Conservation (phyloP, 2,113 vertebrate species). For the Tauraco erythrolophus region DNA sequence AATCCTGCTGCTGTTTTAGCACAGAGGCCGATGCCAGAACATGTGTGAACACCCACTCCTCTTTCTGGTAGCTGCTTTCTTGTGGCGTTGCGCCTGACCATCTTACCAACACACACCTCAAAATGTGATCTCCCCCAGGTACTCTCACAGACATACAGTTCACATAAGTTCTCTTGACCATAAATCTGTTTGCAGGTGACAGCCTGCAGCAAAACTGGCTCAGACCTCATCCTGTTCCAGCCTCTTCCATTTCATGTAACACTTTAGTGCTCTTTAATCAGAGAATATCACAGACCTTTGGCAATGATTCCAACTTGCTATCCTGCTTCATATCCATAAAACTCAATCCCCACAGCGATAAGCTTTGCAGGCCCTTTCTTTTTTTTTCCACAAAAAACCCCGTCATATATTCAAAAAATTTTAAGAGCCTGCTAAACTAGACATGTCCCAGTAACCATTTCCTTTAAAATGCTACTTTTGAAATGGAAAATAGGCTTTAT, state of each 20-base stretch:
- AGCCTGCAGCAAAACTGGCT: not conserved
- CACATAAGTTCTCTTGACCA: not conserved
- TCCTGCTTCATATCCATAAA: not conserved
- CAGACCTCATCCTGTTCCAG: not conserved
- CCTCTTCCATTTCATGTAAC: not conserved
- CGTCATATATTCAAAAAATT: not conserved
- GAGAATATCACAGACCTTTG: not conserved
- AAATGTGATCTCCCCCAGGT: not conserved
- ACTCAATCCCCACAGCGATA: not conserved
- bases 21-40: not conserved
- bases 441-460: not conserved
- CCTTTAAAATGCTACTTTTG: not conserved
- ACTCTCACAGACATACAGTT: not conserved
- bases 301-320: not conserved
- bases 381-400: no score
- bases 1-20: not conserved
- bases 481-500: not conserved
- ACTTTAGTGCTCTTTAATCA: not conserved
- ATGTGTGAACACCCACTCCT: not conserved
- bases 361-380: no score
- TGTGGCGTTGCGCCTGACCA: not conserved
- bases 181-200: not conserved
- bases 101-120: not conserved
- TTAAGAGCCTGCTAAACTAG: not conserved
- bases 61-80: not conserved